These are phyloP conservation scores for Anguilla pacifica DNA, from an alignment of 2,797 vertebrate species.

Conservation along the genomic window DNA sequence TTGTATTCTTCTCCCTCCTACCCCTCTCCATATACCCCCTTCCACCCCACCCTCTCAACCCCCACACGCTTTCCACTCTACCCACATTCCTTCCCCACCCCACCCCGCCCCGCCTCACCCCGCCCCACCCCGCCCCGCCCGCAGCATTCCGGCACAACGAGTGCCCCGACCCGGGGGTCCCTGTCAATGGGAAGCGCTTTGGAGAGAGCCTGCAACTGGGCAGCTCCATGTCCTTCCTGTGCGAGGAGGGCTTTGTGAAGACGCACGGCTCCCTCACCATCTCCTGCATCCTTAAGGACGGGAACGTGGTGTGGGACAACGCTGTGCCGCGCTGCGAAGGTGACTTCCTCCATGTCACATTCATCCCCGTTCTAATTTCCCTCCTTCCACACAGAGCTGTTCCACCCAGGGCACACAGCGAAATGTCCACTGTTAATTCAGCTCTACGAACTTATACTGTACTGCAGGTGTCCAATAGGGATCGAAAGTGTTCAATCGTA, in stretches of 20 bases:
- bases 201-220: slow-evolving; percentile 95
- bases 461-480: neutral
- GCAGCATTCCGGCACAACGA: slow-evolving; percentile 95
- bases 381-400: neutral
- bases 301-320: slow-evolving; percentile 95
- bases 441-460: neutral
- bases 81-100: neutral
- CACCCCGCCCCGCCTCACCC: neutral
- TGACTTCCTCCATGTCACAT: slow-evolving; percentile 48
- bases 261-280: slow-evolving; percentile 93
- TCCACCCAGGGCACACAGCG: neutral
- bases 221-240: slow-evolving; percentile 95
- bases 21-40: neutral
- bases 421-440: neutral
- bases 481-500: neutral
- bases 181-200: slow-evolving; percentile 93
- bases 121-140: neutral
- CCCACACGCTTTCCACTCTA: neutral
- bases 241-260: slow-evolving; percentile 93
- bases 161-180: slow-evolving; percentile 93
- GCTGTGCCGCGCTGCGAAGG: slow-evolving; percentile 95
- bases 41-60: neutral
- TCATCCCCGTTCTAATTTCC: neutral
- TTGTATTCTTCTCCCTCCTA: slow-evolving; percentile 4
- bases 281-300: slow-evolving; percentile 94